A percentile compares a stretch with the other conserved stretches of the same genome.
Conservation (phyloP, 2,888 invertebrate genomes). For the Laspeyria flexula region DNA sequence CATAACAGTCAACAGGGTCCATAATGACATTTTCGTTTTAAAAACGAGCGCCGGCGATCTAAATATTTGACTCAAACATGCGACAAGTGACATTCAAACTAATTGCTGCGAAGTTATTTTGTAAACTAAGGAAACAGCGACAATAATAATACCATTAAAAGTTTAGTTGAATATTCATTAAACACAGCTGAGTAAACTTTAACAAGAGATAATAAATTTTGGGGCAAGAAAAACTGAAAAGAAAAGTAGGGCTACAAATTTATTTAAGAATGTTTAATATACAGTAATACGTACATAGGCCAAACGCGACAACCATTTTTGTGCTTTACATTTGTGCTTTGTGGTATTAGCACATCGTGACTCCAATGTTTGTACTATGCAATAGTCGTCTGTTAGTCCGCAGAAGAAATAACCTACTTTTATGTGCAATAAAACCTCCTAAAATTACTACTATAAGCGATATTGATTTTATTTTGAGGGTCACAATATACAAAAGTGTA, state of each 20-base stretch:
- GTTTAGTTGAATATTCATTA: not conserved
- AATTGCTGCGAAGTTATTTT: conserved; percentile 27
- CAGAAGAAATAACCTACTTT: too few relatives aligned
- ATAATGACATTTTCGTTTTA: conserved; percentile 64
- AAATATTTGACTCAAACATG: conserved; percentile 33
- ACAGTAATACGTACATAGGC: too few relatives aligned
- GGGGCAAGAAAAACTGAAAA: not conserved
- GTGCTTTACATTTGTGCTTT: too few relatives aligned
- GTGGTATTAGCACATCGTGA: too few relatives aligned
- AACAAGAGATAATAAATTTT: not conserved
- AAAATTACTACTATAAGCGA: too few relatives aligned
- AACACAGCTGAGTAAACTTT: not conserved
- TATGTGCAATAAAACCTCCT: too few relatives aligned
- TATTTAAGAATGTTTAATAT: too few relatives aligned
- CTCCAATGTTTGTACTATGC: too few relatives aligned
- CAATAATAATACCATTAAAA: not conserved
- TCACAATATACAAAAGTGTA: too few relatives aligned
- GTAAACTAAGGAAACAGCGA: not conserved
- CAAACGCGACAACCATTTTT: too few relatives aligned
- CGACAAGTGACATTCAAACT: conserved; percentile 16
- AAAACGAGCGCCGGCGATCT: conserved; percentile 51
- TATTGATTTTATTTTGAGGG: too few relatives aligned
- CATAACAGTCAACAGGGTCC: conserved; percentile 67
- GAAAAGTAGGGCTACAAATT: not conserved
- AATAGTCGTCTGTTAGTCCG: too few relatives aligned